phyloP scores from a whole-genome alignment of 92 coral and sea anemone genomes.

The Chrysogorgia sp. region DNA sequence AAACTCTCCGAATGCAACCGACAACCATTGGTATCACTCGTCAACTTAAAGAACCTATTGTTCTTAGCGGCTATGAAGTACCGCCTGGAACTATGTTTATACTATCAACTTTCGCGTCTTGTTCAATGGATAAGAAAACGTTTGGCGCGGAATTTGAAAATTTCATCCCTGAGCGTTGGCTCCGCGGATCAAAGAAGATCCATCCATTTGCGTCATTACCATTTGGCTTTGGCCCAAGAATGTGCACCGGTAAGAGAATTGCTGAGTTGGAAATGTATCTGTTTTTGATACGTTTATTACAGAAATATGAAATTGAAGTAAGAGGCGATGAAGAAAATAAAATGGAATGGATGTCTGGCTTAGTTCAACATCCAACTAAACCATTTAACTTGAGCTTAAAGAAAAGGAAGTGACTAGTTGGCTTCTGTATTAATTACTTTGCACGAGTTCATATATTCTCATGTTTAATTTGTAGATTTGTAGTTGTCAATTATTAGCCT shows the following conservation, averaged over 20 bases:
- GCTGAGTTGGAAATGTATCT: not conserved
- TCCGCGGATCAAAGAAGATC: conserved; percentile 43
- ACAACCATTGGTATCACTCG: not conserved
- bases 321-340: not conserved
- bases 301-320: not conserved
- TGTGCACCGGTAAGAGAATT: conserved; percentile 54
- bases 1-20: conserved; percentile 13
- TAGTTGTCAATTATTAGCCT: no score
- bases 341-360: not conserved
- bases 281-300: not conserved
- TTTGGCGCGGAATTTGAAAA: conserved; percentile 31
- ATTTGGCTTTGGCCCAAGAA: conserved; percentile 66
- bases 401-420: not conserved
- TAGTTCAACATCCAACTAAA: not conserved
- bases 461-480: no score
- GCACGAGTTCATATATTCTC: no score
- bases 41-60: not conserved
- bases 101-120: not conserved
- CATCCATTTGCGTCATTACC: conserved; percentile 53
- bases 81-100: not conserved
- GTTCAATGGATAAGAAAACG: not conserved
- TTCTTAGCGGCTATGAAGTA: not conserved
- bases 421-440: no score
- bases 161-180: conserved; percentile 67
- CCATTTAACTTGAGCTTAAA: conserved; percentile 1